Conservation (phyloP, 2,888 invertebrate species). For the Ectemnius lituratus region DNA sequence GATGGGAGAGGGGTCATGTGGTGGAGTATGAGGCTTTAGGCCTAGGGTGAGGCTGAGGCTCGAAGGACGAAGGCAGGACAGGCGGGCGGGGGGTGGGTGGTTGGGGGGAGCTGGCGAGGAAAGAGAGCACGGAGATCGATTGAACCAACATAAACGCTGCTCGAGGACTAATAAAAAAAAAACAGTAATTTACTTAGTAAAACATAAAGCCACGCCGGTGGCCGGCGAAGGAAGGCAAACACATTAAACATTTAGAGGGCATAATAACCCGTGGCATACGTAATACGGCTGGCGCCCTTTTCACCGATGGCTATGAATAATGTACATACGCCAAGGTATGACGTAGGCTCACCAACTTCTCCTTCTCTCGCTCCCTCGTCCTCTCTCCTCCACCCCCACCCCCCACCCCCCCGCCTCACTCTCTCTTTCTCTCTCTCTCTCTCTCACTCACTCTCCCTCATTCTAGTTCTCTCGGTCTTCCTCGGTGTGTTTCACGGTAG, state of each 20-base stretch:
- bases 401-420: too few relatives aligned
- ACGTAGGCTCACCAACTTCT: slow-evolving; percentile 62
- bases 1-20: slow-evolving; percentile 14
- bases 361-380: too few relatives aligned
- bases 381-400: too few relatives aligned
- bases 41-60: slow-evolving; percentile 14
- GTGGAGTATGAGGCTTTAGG: neutral
- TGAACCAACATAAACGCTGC: slow-evolving; percentile 74
- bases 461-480: slow-evolving; percentile 26
- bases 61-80: slow-evolving; percentile 23
- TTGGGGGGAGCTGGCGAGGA: slow-evolving; percentile 26
- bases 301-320: slow-evolving; percentile 76
- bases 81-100: neutral
- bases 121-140: slow-evolving; percentile 71
- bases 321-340: slow-evolving; percentile 74
- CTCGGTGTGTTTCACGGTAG: slow-evolving; percentile 65
- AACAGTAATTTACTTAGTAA: slow-evolving; percentile 78
- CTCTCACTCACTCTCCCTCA: too few relatives aligned
- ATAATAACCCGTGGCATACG: slow-evolving; percentile 77
- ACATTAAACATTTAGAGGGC: slow-evolving; percentile 78
- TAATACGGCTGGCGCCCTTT: slow-evolving; percentile 76
- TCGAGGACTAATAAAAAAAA: slow-evolving; percentile 68
- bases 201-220: slow-evolving; percentile 75
- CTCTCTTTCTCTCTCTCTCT: too few relatives aligned
- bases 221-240: slow-evolving; percentile 77